Evolutionary conservation across 1,140 invertebrate species (phyloP).

Genomic region (Orchesella cincta): DNA sequence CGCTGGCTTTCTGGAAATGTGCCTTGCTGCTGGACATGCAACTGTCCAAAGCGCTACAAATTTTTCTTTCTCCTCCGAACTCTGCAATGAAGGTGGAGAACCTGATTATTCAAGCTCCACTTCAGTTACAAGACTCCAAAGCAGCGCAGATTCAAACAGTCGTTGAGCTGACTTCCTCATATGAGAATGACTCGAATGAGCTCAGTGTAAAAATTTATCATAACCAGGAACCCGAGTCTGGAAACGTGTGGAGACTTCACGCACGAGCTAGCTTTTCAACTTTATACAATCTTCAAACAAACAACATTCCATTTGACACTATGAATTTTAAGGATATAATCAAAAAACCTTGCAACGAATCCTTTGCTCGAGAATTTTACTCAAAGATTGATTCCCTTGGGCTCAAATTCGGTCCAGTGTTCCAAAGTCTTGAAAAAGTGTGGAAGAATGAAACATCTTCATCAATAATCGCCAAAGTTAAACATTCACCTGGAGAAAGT

Average conservation of each 20-base stretch:
- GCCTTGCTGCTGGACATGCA: conserved; percentile 8
- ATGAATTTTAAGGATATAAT: background rate
- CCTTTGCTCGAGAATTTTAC: background rate
- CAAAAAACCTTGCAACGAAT: background rate
- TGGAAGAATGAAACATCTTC: conserved; percentile 27
- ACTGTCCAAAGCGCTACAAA: background rate
- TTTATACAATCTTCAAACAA: too few relatives aligned
- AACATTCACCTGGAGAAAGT: too few relatives aligned
- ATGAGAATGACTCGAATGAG: background rate
- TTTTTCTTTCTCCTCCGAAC: background rate
- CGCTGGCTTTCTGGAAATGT: conserved; percentile 18
- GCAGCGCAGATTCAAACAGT: conserved; percentile 6
- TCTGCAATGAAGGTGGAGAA: conserved; percentile 5
- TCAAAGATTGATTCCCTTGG: conserved; percentile 30
- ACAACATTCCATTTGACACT: background rate
- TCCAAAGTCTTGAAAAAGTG: conserved; percentile 33
- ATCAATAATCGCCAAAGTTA: conserved; percentile 32
- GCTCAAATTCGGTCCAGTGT: conserved; percentile 37
- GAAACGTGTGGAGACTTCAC: too few relatives aligned
- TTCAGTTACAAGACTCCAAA: background rate
- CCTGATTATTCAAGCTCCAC: background rate
- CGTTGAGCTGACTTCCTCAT: background rate
- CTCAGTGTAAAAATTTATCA: background rate
- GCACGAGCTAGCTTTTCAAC: too few relatives aligned
- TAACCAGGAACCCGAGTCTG: background rate